These are phyloP conservation scores for Echinarachnius parma DNA, from an alignment of 53 echinoderm and acorn worm genomes.

Conservation along the genomic window DNA sequence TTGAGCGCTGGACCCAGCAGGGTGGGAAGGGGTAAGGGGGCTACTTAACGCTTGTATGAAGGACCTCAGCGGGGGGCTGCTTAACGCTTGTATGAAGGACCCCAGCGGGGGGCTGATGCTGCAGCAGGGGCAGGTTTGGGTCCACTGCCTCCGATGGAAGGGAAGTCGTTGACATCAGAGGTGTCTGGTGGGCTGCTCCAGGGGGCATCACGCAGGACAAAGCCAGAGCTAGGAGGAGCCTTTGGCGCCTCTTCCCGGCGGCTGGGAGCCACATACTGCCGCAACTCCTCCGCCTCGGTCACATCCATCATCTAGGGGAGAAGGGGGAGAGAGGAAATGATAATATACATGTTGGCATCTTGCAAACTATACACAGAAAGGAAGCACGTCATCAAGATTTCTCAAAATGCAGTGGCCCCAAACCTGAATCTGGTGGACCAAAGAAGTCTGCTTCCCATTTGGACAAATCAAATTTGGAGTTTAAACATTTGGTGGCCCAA, in stretches of 20 bases:
- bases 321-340: too few relatives aligned
- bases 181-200: conserved; percentile 95
- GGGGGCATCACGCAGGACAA: conserved; percentile 78
- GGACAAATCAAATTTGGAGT: too few relatives aligned
- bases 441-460: too few relatives aligned
- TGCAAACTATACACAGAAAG: too few relatives aligned
- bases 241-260: conserved; percentile 37
- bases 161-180: conserved; percentile 83
- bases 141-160: conserved; percentile 67
- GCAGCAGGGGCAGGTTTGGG: neutral
- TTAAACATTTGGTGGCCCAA: too few relatives aligned
- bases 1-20: too few relatives aligned
- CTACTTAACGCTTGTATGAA: conserved; percentile 42
- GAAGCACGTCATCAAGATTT: neutral
- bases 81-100: conserved; percentile 52
- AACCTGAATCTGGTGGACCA: neutral
- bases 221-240: conserved; percentile 43
- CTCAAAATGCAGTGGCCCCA: too few relatives aligned
- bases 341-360: too few relatives aligned
- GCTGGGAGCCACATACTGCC: conserved; percentile 83
- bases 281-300: conserved; percentile 60
- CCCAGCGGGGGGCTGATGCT: conserved; percentile 38
- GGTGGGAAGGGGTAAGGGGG: too few relatives aligned
- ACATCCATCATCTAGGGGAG: conserved; percentile 76
- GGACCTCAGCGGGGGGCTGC: conserved; percentile 59